A percentile compares a stretch with the other conserved stretches of the same genome.
These are phyloP conservation scores for Litoditis marina DNA, from an alignment of 2,888 invertebrate genomes.

Conservation along the genomic window DNA sequence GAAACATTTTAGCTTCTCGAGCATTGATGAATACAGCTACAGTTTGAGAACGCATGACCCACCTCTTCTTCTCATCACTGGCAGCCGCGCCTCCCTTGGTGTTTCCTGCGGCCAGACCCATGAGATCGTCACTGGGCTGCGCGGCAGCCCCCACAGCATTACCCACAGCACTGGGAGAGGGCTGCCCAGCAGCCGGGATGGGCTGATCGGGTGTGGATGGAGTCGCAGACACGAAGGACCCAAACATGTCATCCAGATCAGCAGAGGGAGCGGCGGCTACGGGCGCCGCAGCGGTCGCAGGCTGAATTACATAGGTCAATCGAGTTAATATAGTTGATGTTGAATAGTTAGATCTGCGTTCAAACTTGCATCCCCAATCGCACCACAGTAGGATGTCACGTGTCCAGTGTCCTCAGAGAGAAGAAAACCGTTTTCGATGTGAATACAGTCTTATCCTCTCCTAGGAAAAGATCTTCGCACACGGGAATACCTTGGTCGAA, in stretches of 20 bases:
- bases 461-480: too few species aligned
- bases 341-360: neutral
- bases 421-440: too few species aligned
- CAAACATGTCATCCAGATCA: conserved; percentile 54
- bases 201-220: neutral
- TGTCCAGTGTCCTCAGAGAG: too few species aligned
- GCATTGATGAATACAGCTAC: too few species aligned
- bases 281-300: neutral
- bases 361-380: neutral
- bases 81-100: neutral
- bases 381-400: too few species aligned
- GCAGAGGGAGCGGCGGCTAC: conserved; percentile 15
- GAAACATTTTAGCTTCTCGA: too few species aligned
- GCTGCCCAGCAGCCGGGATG: neutral
- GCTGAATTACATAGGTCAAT: neutral
- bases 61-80: conserved; percentile 7
- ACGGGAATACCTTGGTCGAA: too few species aligned
- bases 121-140: neutral
- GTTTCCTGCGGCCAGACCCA: conserved; percentile 1
- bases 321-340: neutral
- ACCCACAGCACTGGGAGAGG: too few species aligned
- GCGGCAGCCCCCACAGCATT: too few species aligned
- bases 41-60: too few species aligned
- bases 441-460: too few species aligned
- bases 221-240: conserved; percentile 49